These are phyloP conservation scores for Nycteola revayana DNA, from an alignment of 2,888 invertebrate species.

Conservation along the genomic window DNA sequence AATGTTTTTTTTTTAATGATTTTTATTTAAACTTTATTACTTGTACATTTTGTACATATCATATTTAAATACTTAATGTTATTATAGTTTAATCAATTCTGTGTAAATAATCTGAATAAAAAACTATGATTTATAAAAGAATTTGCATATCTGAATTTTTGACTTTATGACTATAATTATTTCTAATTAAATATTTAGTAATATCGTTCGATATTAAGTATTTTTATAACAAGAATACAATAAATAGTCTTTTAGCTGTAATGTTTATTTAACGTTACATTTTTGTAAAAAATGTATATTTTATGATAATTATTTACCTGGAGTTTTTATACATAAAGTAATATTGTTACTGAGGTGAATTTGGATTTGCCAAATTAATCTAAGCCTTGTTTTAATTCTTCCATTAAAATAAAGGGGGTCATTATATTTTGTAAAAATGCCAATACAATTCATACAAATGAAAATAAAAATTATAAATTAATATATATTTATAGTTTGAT, in stretches of 20 bases:
- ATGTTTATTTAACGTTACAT: conserved; percentile 62
- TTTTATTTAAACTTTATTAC: conserved; percentile 41
- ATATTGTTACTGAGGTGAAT: conserved; percentile 69
- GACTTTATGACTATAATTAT: conserved; percentile 51
- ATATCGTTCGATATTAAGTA: conserved; percentile 64
- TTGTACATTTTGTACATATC: conserved; percentile 72
- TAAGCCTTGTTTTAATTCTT: conserved; percentile 75
- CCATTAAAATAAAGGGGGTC: conserved; percentile 71
- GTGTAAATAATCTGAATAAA: conserved; percentile 72
- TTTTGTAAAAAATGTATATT: conserved; percentile 80
- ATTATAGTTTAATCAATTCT: conserved; percentile 36
- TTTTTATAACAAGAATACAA: conserved; percentile 62
- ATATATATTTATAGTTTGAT: conserved; percentile 56
- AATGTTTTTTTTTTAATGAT: conserved; percentile 32
- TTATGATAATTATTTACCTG: conserved; percentile 72
- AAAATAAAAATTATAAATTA: conserved; percentile 78
- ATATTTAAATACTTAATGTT: conserved; percentile 53
- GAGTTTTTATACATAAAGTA: conserved; percentile 64
- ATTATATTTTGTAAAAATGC: conserved; percentile 78
- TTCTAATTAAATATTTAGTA: conserved; percentile 56
- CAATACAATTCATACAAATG: conserved; percentile 74
- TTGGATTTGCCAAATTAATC: conserved; percentile 78
- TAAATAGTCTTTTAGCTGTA: conserved; percentile 58
- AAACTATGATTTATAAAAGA: conserved; percentile 50
- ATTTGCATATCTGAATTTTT: conserved; percentile 66